Conservation (phyloP, 2,797 vertebrate species). For the Pangasius sanitwongsei region DNA sequence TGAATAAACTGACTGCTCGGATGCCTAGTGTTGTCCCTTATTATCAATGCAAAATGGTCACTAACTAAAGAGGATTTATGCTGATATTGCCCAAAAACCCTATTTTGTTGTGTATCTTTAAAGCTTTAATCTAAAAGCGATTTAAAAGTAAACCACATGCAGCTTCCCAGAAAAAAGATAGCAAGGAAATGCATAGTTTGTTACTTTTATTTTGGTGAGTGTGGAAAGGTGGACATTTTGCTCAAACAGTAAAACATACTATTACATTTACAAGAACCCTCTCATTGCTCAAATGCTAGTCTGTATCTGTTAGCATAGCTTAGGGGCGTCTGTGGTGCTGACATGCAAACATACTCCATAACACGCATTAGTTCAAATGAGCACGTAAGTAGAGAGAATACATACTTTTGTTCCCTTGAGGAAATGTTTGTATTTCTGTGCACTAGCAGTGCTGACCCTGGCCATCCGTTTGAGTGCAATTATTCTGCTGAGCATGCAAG, state of each 20-base stretch:
- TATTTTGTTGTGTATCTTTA: no score
- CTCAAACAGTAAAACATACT: neutral
- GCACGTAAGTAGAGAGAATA: slow-evolving; percentile 65
- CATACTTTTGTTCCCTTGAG: slow-evolving; percentile 77
- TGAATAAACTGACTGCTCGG: no score
- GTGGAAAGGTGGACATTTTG: neutral
- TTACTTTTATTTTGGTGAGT: neutral
- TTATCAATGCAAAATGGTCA: no score
- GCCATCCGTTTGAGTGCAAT: slow-evolving; percentile 74
- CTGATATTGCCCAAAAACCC: no score
- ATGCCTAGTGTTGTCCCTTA: no score
- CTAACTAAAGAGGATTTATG: no score
- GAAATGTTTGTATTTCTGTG: slow-evolving; percentile 82
- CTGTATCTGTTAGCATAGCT: slow-evolving; percentile 78
- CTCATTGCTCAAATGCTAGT: slow-evolving; percentile 52
- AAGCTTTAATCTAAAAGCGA: slow-evolving; percentile 3
- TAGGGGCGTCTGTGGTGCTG: slow-evolving; percentile 70
- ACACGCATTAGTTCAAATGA: slow-evolving; percentile 73
- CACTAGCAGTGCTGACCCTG: slow-evolving; percentile 75
- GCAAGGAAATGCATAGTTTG: neutral
- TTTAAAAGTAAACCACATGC: slow-evolving; percentile 11
- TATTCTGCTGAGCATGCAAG: slow-evolving; percentile 70
- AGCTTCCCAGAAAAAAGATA: neutral
- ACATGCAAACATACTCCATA: slow-evolving; percentile 66
- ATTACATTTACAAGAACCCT: neutral